Evolutionary conservation across 2,113 vertebrate genomes (phyloP).

Genomic region (Meles meles): DNA sequence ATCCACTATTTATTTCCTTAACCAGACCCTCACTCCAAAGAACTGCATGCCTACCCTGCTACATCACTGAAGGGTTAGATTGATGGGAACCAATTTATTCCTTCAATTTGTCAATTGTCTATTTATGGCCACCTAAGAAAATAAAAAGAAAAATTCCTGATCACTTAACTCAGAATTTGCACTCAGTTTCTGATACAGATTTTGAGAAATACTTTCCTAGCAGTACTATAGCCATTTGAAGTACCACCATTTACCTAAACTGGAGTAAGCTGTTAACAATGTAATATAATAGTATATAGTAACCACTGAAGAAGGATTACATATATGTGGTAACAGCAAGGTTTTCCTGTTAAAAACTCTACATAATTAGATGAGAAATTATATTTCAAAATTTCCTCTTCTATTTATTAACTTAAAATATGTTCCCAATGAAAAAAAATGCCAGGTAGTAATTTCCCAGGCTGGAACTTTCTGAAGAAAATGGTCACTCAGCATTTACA

Average conservation of each 20-base stretch:
- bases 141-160: not conserved
- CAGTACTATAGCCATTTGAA: not conserved
- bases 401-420: not conserved
- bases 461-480: slow-evolving; percentile 17
- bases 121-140: not conserved
- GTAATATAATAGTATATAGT: not conserved
- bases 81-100: not conserved
- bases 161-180: not conserved
- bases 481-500: not conserved
- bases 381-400: not conserved
- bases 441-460: not conserved
- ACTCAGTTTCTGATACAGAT: not conserved
- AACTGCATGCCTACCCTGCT: not conserved
- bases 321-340: not conserved
- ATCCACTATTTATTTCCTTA: not conserved
- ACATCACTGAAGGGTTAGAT: not conserved
- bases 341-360: not conserved
- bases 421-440: not conserved
- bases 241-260: not conserved
- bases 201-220: not conserved
- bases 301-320: not conserved
- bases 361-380: not conserved
- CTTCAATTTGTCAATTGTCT: not conserved
- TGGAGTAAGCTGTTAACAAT: not conserved
- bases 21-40: not conserved